Percentiles rank a stretch among this genome's conserved stretches.
Conservation (phyloP, 2,888 invertebrate genomes). For the Schizotus pectinicornis region DNA sequence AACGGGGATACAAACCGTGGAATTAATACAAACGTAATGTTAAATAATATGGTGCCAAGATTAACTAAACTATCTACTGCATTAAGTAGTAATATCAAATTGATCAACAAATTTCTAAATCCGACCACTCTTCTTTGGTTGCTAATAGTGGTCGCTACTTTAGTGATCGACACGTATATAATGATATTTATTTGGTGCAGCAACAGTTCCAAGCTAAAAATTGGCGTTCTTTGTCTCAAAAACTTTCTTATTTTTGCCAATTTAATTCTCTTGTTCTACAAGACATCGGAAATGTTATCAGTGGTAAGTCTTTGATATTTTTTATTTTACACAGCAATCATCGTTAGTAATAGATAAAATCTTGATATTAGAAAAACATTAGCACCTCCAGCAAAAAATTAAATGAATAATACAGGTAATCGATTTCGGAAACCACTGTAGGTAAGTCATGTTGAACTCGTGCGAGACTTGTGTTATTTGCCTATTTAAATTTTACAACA, state of each 20-base stretch:
- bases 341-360: too few relatives aligned
- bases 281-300: too few relatives aligned
- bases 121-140: slow-evolving; percentile 4
- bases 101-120: slow-evolving; percentile 12
- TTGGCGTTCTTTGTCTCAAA: too few relatives aligned
- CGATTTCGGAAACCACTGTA: too few relatives aligned
- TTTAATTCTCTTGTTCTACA: too few relatives aligned
- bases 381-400: too few relatives aligned
- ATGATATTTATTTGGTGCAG: slow-evolving; percentile 10
- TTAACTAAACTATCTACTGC: neutral
- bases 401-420: too few relatives aligned
- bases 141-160: slow-evolving; percentile 8
- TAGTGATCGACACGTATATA: slow-evolving; percentile 18
- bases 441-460: neutral
- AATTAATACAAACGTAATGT: neutral
- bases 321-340: too few relatives aligned
- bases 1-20: neutral
- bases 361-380: too few relatives aligned
- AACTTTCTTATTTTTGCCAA: too few relatives aligned
- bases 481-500: neutral
- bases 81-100: slow-evolving; percentile 6
- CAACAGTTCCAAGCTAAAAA: slow-evolving; percentile 2
- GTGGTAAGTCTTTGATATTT: too few relatives aligned
- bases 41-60: neutral
- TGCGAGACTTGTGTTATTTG: neutral